Conservation (phyloP, 1,140 invertebrate species). For the Penaeus japonicus region DNA sequence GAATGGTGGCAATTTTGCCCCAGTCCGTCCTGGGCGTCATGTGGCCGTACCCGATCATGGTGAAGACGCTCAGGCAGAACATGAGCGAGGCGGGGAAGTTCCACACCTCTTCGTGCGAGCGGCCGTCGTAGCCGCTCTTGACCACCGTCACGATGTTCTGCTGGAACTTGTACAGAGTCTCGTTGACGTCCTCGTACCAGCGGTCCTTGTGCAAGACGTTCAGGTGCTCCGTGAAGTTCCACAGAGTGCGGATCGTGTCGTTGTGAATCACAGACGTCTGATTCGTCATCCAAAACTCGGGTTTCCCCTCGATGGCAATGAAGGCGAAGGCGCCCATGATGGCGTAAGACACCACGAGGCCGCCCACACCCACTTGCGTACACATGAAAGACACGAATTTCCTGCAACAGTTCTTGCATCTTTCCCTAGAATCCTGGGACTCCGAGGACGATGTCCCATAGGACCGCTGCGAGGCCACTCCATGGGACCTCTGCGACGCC, state of each 20-base stretch:
- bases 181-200: conserved; percentile 75
- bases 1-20: conserved; percentile 90
- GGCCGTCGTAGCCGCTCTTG: conserved; percentile 72
- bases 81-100: conserved; percentile 85
- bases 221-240: conserved; percentile 75
- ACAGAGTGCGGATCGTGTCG: conserved; percentile 73
- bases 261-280: conserved; percentile 64
- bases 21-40: conserved; percentile 87
- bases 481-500: conserved; percentile 59
- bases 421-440: conserved; percentile 59
- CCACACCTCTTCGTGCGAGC: conserved; percentile 68
- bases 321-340: conserved; percentile 94
- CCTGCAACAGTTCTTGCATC: conserved; percentile 78
- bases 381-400: conserved; percentile 90
- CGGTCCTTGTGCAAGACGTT: conserved; percentile 80
- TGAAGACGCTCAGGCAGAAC: conserved; percentile 87
- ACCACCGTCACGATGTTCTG: conserved; percentile 73
- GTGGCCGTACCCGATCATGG: conserved; percentile 96
- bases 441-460: conserved; percentile 74
- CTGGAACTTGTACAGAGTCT: conserved; percentile 74
- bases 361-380: conserved; percentile 90
- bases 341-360: conserved; percentile 92
- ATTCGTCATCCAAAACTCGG: conserved; percentile 70
- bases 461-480: conserved; percentile 69
- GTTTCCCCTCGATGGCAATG: conserved; percentile 79